Evolutionary conservation across 2,113 vertebrate genomes (phyloP), one percentile per base, ranked within the genome.

Genomic region (Trinectes maculatus): DNA sequence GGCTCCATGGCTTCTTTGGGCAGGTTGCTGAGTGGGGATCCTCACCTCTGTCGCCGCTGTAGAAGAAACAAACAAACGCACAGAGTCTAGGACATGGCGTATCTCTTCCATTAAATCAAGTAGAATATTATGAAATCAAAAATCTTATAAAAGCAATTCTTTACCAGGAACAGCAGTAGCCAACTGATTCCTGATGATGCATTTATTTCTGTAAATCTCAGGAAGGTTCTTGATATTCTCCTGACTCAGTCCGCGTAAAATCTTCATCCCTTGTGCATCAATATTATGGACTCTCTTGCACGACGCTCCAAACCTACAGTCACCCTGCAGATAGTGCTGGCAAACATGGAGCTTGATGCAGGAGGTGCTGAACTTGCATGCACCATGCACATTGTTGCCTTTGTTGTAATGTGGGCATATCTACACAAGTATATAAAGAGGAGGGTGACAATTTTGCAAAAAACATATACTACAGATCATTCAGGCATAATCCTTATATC

Each of bases 331-430:
- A 72, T 70, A 84, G 83, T 91, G 89, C 76, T 54, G 85, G 82
- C 93, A 94, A 57, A 92, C 6, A 19, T 94, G 92, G 4, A 94
- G 90, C 55, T 86, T 89, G 25, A 8, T 86, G 85, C 93, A 94
- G 5, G 48, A 16, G 2, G 69, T 71, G 44, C 52, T 25, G 43
- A 71, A 87, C 22, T 2, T 89, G 71, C 93, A 94, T 47, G 76
- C 84, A 9, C 92, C 93, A 26, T 90, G 80, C 15, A 43, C 13
- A 28, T 87, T 90, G 1, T 60, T 69, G 7, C 92, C 93, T 47
- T 72, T 92, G 77, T 94, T 94, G 84, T 93, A 94, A 71, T 93
- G 90, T 0, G 33, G 24, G 53, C 93, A 93, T 12, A 93, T 79
- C 93, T 94, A 37, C 4, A 55, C 19, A 8, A 13, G 25, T 22